Evolutionary conservation across 1,140 invertebrate species (phyloP).

Genomic region (Euglossa dilemma): DNA sequence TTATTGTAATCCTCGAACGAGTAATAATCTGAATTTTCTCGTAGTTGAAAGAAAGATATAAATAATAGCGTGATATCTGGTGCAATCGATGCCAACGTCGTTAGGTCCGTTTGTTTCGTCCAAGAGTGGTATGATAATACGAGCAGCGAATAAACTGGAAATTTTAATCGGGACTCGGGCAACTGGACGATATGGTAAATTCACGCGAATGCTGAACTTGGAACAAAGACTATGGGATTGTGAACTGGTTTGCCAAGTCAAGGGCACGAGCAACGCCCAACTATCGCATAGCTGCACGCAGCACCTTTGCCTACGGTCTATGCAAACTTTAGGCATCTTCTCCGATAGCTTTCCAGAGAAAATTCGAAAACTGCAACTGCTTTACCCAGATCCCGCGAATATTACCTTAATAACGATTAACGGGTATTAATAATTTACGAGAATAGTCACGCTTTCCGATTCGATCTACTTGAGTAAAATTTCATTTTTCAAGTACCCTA

Average conservation of each 20-base stretch:
- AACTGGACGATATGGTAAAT: not conserved
- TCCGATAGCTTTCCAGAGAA: not conserved
- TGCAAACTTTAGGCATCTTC: not conserved
- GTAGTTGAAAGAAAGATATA: too few species aligned
- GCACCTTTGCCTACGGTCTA: not conserved
- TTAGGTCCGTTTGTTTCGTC: too few species aligned
- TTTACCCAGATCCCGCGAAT: not conserved
- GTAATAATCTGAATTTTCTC: too few species aligned
- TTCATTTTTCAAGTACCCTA: too few species aligned
- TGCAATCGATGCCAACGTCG: too few species aligned
- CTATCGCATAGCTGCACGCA: not conserved
- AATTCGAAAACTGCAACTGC: not conserved
- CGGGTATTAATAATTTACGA: too few species aligned
- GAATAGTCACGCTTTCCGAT: too few species aligned
- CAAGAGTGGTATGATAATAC: not conserved
- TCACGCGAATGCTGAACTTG: not conserved
- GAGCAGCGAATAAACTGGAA: not conserved
- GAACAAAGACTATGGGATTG: not conserved
- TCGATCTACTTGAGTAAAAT: too few species aligned
- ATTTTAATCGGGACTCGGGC: not conserved
- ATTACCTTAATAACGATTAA: too few species aligned
- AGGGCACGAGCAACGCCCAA: not conserved
- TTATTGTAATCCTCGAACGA: too few species aligned
- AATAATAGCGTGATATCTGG: too few species aligned
- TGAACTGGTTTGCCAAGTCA: constrained; percentile 1